Conservation (phyloP, 2,888 invertebrate species). For the Chloroclysta siterata region DNA sequence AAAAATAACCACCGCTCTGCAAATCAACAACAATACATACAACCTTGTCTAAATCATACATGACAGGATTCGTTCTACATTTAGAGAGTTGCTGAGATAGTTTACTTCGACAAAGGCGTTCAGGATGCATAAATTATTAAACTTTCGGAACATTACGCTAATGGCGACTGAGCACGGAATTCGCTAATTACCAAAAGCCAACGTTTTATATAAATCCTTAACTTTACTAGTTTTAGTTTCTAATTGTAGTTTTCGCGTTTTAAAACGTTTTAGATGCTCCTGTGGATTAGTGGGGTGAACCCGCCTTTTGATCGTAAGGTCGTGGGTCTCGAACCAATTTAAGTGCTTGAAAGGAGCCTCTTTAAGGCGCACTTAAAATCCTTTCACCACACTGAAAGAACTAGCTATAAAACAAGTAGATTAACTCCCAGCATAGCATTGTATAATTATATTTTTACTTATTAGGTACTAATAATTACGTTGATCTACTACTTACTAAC, state of each 20-base stretch:
- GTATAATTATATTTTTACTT: too few species aligned
- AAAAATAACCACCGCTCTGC: conserved; percentile 10
- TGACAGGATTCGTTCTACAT: background rate
- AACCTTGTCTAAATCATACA: conserved; percentile 5
- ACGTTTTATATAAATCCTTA: conserved; percentile 31
- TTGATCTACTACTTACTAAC: too few species aligned
- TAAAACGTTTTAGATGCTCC: conserved; percentile 4
- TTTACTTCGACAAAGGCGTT: conserved; percentile 26
- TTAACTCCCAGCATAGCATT: too few species aligned
- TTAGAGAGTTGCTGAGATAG: background rate
- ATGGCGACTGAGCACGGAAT: conserved; percentile 45
- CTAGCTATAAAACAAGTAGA: too few species aligned
- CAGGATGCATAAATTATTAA: conserved; percentile 25
- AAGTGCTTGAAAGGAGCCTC: too few species aligned
- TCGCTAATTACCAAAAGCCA: conserved; percentile 43
- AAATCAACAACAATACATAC: background rate
- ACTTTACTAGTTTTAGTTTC: conserved; percentile 22
- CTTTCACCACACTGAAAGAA: too few species aligned
- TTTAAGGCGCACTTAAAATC: too few species aligned
- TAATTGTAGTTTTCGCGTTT: conserved; percentile 23
- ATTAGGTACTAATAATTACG: too few species aligned
- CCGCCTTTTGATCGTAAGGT: too few species aligned
- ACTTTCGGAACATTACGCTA: conserved; percentile 29
- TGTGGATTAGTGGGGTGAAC: too few species aligned
- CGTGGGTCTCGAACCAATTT: too few species aligned